A percentile compares a stretch with the other conserved stretches of the same genome.
Conservation (phyloP, 2,888 invertebrate species). For the Caprella mutica region DNA sequence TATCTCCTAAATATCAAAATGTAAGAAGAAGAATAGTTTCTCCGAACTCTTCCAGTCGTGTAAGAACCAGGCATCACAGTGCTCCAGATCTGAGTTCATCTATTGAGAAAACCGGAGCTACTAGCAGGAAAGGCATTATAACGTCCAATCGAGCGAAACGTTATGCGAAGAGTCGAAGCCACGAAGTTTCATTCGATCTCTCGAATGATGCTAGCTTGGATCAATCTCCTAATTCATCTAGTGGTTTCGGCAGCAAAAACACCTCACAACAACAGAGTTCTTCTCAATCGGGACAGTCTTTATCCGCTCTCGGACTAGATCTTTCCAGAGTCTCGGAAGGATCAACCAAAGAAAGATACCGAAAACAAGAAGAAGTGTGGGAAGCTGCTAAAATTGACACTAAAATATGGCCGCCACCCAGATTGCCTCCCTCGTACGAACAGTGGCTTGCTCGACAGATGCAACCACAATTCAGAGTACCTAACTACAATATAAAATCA, state of each 20-base stretch:
- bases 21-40: neutral
- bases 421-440: slow-evolving; percentile 30
- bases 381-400: slow-evolving; percentile 3
- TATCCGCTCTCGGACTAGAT: slow-evolving; percentile 32
- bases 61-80: slow-evolving; percentile 23
- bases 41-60: neutral
- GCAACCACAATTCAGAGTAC: slow-evolving; percentile 29
- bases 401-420: slow-evolving; percentile 16
- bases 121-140: neutral
- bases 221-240: slow-evolving; percentile 69
- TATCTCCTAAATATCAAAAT: no score
- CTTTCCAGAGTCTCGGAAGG: slow-evolving; percentile 28
- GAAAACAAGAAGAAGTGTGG: slow-evolving; percentile 9
- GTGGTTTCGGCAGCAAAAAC: slow-evolving; percentile 83
- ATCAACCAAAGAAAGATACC: slow-evolving; percentile 19
- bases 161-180: slow-evolving; percentile 11
- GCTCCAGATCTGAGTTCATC: slow-evolving; percentile 34
- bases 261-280: slow-evolving; percentile 58
- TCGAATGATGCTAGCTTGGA: slow-evolving; percentile 46
- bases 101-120: slow-evolving; percentile 3
- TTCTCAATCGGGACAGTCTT: slow-evolving; percentile 33
- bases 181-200: slow-evolving; percentile 21
- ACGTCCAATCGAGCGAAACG: slow-evolving; percentile 7
- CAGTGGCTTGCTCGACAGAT: slow-evolving; percentile 32
- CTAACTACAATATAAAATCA: neutral